A percentile compares a stretch with the other conserved stretches of the same genome.
Conservation (phyloP, 2,888 invertebrate genomes). For the Melieria omissa region DNA sequence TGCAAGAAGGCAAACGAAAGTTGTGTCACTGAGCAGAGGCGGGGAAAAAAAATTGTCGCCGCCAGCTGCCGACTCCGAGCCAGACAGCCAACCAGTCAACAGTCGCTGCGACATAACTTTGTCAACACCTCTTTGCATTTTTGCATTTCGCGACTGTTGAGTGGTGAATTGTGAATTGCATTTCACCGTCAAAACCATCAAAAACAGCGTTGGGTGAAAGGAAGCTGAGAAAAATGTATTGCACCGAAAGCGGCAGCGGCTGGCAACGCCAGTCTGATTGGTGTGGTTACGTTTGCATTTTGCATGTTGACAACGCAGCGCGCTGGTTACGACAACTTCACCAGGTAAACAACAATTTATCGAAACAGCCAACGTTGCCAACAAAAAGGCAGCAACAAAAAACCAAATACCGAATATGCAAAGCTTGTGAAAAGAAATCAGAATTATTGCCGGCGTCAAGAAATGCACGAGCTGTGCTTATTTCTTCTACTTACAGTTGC, state of each 20-base stretch:
- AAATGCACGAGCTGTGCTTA: background rate
- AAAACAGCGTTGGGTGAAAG: too few species aligned
- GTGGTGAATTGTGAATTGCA: too few species aligned
- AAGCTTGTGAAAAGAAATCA: background rate
- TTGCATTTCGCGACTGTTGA: too few species aligned
- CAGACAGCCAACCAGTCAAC: too few species aligned
- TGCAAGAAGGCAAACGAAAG: too few species aligned
- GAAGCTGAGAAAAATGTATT: too few species aligned
- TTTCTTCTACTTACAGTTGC: background rate
- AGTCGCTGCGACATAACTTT: too few species aligned
- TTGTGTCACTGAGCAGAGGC: too few species aligned
- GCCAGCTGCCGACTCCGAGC: too few species aligned
- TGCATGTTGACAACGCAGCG: background rate
- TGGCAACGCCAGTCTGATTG: background rate
- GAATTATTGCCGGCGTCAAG: slow-evolving; percentile 5
- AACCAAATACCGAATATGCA: background rate
- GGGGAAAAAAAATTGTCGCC: too few species aligned
- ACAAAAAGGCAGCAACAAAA: slow-evolving; percentile 1
- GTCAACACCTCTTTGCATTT: too few species aligned
- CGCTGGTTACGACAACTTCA: background rate
- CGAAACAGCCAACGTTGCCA: slow-evolving; percentile 3
- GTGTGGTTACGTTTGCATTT: background rate
- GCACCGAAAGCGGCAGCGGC: background rate
- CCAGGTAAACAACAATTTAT: slow-evolving; percentile 31
- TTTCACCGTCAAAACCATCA: too few species aligned